Evolutionary conservation across 1,140 invertebrate species (phyloP).

Genomic region (Drosophila tsacasi): DNA sequence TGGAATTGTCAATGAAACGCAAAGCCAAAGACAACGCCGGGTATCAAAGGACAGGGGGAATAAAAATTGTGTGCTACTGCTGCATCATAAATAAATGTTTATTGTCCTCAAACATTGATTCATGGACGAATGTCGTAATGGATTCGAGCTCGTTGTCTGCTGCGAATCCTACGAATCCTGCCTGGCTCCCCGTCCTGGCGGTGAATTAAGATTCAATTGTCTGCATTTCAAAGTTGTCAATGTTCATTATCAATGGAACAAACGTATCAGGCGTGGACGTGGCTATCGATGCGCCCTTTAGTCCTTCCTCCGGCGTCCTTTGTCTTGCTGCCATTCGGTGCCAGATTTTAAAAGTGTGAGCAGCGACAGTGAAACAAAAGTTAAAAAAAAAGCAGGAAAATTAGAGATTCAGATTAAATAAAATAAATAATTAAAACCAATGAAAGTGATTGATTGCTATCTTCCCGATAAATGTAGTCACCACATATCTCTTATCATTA

Average conservation of each 20-base stretch:
- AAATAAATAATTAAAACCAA: too few relatives aligned
- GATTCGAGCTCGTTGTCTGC: conserved; percentile 18
- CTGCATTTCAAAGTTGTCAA: conserved; percentile 78
- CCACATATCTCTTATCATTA: too few relatives aligned
- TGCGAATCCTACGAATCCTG: neutral
- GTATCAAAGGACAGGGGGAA: neutral
- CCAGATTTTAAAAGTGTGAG: neutral
- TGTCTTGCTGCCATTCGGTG: conserved; percentile 12
- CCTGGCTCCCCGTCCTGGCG: conserved; percentile 4
- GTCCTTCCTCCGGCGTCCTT: conserved; percentile 21
- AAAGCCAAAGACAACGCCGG: conserved; percentile 9
- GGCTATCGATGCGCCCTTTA: conserved; percentile 53
- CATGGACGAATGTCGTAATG: conserved; percentile 52
- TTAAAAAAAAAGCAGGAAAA: neutral
- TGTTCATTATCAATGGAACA: conserved; percentile 77
- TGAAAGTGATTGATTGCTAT: too few relatives aligned
- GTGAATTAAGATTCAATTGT: conserved; percentile 82
- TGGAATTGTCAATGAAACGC: conserved; percentile 26
- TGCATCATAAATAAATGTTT: conserved; percentile 77
- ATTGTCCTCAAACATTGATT: conserved; percentile 72
- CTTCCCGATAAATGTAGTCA: too few relatives aligned
- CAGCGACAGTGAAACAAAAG: neutral
- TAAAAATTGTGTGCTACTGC: conserved; percentile 37
- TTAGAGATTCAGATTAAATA: too few relatives aligned
- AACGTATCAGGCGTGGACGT: conserved; percentile 69